These are phyloP conservation scores for Mylabris sibirica DNA, from an alignment of 2,888 invertebrate species.

Conservation along the genomic window DNA sequence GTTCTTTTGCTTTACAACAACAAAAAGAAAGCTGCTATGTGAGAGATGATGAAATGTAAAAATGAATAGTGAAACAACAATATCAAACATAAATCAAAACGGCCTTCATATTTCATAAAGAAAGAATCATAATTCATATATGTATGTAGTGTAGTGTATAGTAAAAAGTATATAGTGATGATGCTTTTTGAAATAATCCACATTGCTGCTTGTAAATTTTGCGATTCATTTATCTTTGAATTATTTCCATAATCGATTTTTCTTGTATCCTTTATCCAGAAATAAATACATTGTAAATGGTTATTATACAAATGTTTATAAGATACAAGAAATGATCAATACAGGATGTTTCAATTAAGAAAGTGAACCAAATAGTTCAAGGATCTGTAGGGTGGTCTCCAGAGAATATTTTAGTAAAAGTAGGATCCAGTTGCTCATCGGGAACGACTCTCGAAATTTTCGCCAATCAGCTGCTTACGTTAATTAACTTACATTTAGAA, in stretches of 20 bases:
- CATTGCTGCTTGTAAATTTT: not conserved
- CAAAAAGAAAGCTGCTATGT: not conserved
- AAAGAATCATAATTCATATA: constrained; percentile 16
- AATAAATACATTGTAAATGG: not conserved
- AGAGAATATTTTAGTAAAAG: too few relatives aligned
- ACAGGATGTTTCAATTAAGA: not conserved
- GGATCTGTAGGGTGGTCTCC: too few relatives aligned
- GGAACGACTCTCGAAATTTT: too few relatives aligned
- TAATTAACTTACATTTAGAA: too few relatives aligned
- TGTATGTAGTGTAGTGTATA: not conserved
- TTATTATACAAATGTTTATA: too few relatives aligned
- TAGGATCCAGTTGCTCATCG: too few relatives aligned
- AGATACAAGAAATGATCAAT: not conserved
- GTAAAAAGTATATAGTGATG: not conserved
- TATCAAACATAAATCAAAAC: constrained; percentile 13
- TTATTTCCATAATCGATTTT: not conserved
- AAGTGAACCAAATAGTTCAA: too few relatives aligned
- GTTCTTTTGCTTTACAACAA: not conserved
- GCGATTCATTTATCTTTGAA: constrained; percentile 4
- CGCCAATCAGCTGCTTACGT: too few relatives aligned
- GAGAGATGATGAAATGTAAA: constrained; percentile 5
- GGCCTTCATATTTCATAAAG: constrained; percentile 17
- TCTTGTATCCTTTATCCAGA: not conserved
- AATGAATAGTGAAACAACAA: constrained; percentile 8
- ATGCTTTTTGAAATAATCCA: not conserved